phyloP scores from a whole-genome alignment of 2,113 vertebrate genomes.

The Megaleporinus macrocephalus region DNA sequence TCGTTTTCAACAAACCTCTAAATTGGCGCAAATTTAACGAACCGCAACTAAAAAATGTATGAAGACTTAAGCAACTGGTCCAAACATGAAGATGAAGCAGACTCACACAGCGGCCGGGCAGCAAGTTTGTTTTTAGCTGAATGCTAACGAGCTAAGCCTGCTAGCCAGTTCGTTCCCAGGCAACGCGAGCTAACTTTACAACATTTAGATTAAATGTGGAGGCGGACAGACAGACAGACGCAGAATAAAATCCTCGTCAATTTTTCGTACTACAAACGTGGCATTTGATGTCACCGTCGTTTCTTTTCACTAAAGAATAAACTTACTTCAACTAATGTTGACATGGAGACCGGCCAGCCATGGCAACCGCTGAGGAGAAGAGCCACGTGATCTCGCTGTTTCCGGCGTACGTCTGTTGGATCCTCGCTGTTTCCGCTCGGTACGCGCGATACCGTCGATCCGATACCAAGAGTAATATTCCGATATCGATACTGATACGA shows the following conservation, averaged over 20 bases:
- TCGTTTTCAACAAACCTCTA: no score
- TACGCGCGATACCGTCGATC: no score
- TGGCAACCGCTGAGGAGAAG: conserved; percentile 33
- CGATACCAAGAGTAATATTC: no score
- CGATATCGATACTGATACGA: no score
- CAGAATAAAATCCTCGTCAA: not conserved
- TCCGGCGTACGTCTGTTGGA: conserved; percentile 9
- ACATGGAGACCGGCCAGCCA: conserved; percentile 53
- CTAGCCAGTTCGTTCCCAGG: not conserved
- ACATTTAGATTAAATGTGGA: not conserved
- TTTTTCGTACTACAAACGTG: not conserved
- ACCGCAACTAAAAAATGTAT: no score
- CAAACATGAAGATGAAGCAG: no score
- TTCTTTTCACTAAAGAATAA: conserved; percentile 4
- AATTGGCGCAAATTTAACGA: no score
- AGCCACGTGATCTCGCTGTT: conserved; percentile 41
- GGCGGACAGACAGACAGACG: not conserved
- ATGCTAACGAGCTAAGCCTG: conserved; percentile 30
- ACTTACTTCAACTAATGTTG: conserved; percentile 43
- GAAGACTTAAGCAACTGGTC: no score
- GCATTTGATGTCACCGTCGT: not conserved
- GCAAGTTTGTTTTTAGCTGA: conserved; percentile 25
- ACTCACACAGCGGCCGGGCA: not conserved
- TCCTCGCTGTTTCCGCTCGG: not conserved
- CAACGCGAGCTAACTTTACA: not conserved